Evolutionary conservation across 2,797 vertebrate species (phyloP).

Genomic region (Microhierax caerulescens): DNA sequence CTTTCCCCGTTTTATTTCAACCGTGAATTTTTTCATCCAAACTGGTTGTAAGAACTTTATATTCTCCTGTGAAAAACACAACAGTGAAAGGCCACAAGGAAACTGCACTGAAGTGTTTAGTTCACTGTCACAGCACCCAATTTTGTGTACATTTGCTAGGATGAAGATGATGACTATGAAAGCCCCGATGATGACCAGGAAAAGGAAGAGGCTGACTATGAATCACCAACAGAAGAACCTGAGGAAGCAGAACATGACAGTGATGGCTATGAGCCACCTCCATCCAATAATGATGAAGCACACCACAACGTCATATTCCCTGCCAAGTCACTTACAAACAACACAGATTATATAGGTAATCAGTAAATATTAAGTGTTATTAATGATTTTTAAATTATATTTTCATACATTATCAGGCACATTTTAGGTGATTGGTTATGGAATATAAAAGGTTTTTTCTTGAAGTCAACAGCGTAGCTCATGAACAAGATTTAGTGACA

Average conservation of each 20-base stretch:
- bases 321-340: constrained; percentile 77
- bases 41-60: background rate
- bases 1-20: background rate
- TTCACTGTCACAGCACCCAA: background rate
- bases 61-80: background rate
- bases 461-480: background rate
- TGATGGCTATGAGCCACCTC: constrained; percentile 91
- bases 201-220: constrained; percentile 82
- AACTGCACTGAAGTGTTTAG: background rate
- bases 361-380: background rate
- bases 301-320: constrained; percentile 77
- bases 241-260: constrained; percentile 58
- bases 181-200: constrained; percentile 80
- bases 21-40: background rate
- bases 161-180: constrained; percentile 92
- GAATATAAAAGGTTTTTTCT: background rate
- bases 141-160: background rate
- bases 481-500: background rate
- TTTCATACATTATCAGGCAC: background rate
- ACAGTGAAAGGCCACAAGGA: background rate
- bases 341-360: constrained; percentile 87
- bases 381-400: background rate
- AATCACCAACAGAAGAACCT: constrained; percentile 82
- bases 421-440: background rate
- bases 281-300: constrained; percentile 82